Conservation (phyloP, 2,888 invertebrate species). For the Luperina testacea region DNA sequence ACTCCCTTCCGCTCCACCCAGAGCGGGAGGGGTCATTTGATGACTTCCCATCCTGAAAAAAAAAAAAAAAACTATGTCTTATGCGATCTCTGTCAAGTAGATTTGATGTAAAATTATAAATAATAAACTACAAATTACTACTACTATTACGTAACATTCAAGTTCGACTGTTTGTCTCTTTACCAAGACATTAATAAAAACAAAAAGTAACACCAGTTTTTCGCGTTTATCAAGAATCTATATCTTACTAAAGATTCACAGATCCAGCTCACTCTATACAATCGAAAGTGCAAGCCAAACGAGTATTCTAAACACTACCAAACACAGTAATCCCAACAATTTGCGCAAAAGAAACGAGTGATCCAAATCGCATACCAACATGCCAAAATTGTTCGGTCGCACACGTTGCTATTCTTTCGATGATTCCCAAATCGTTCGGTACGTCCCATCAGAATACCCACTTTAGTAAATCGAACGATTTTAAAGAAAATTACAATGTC, state of each 20-base stretch:
- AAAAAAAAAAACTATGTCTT: too few relatives aligned
- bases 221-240: background rate
- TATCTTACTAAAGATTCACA: background rate
- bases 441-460: conserved; percentile 19
- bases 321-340: conserved; percentile 37
- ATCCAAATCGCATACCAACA: conserved; percentile 52
- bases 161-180: background rate
- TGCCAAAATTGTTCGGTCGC: conserved; percentile 42
- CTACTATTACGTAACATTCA: background rate
- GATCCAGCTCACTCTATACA: background rate
- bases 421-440: conserved; percentile 14
- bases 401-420: conserved; percentile 23
- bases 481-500: conserved; percentile 8
- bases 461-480: conserved; percentile 32
- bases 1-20: too few relatives aligned
- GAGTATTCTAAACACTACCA: conserved; percentile 43
- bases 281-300: conserved; percentile 31
- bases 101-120: background rate
- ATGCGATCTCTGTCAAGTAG: background rate
- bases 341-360: conserved; percentile 34
- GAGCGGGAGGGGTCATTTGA: too few relatives aligned
- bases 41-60: too few relatives aligned
- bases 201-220: background rate
- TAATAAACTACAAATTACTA: background rate
- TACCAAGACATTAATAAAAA: background rate